These are phyloP conservation scores for Brachyhypopomus occidentalis DNA, from an alignment of 2,113 vertebrate genomes.

Conservation along the genomic window DNA sequence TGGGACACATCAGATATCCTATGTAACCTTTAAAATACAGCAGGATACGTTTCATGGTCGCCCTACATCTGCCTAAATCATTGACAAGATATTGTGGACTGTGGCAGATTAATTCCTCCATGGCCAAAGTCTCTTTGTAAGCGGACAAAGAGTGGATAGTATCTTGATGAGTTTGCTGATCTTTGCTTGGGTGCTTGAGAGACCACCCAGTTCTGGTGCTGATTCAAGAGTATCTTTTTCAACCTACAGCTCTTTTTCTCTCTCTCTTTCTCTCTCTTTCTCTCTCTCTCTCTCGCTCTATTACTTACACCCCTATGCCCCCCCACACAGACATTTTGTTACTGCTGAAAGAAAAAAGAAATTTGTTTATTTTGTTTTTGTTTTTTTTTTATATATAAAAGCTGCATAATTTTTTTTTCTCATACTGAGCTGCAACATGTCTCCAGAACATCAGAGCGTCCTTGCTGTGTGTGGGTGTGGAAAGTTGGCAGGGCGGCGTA, in stretches of 20 bases:
- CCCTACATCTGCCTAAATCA: conserved; percentile 4
- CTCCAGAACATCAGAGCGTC: no score
- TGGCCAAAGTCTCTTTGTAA: conserved; percentile 9
- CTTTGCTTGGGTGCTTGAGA: conserved; percentile 3
- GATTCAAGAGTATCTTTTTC: conserved; percentile 46
- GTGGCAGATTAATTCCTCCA: conserved; percentile 30
- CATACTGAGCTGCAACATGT: no score
- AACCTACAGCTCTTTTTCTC: background rate
- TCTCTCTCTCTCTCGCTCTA: background rate
- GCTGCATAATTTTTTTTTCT: background rate
- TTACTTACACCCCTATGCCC: background rate
- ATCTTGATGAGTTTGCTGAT: conserved; percentile 25
- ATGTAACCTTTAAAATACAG: conserved; percentile 46
- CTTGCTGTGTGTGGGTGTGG: conserved; percentile 23
- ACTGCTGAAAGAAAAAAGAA: no score
- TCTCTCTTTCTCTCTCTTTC: background rate
- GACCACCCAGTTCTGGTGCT: conserved; percentile 26
- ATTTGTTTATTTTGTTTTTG: no score
- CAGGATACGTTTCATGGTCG: conserved; percentile 39
- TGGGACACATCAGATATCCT: conserved; percentile 26
- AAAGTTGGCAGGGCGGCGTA: background rate
- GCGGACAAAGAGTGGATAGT: background rate
- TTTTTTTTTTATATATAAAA: no score
- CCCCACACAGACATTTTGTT: no score
- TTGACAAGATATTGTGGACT: conserved; percentile 1